Evolutionary conservation across 2,113 vertebrate genomes (phyloP), one percentile per base, ranked within the genome.

Genomic region (Macquaria ambigua): DNA sequence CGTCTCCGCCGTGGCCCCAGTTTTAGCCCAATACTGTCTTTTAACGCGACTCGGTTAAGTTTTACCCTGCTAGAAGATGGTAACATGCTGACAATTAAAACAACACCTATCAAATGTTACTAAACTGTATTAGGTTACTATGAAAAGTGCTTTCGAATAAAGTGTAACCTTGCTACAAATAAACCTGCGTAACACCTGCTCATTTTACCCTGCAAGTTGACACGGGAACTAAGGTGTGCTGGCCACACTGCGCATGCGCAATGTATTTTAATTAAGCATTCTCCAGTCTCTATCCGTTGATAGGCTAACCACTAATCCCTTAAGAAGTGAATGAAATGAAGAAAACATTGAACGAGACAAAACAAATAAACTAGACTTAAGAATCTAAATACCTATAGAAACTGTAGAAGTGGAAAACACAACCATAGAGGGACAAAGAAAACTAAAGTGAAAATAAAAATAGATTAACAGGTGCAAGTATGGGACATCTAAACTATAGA

Each of bases 11-110:
- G 81, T 14, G 79, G 88, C 15, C 46, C 70, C 16, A 43, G 0
- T 6, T 81, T 84, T 0, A 79, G 9, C 6, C 46, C 75, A 11
- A 37, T 34, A 0, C 71, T 28, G 6, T 90, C 80, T 71, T 85
- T 89, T 15, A 91, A 11, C 23, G 75, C 28, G 0, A 43, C 84
- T 53, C 83, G 72, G 81, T 91, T 91, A 0, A 89, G 46, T 89
- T 90, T 93, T 0, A 90, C 71, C 25, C 81, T 77, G 71, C 52
- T 39, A 3, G 80, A 73, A 15, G 86, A 74, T 1, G 86, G 59
- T 0, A 70, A 53, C 92, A 92, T 89, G 62, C 10, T 74, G 21
- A 46, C 63, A 28, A 1, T 23, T 50, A n/a, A 74, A 77, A 78
- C 6, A 9, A 2, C 0, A 16, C 8, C 50, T 48, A 8, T 3